Conservation (phyloP, 2,888 invertebrate species). For the Euphydryas editha region DNA sequence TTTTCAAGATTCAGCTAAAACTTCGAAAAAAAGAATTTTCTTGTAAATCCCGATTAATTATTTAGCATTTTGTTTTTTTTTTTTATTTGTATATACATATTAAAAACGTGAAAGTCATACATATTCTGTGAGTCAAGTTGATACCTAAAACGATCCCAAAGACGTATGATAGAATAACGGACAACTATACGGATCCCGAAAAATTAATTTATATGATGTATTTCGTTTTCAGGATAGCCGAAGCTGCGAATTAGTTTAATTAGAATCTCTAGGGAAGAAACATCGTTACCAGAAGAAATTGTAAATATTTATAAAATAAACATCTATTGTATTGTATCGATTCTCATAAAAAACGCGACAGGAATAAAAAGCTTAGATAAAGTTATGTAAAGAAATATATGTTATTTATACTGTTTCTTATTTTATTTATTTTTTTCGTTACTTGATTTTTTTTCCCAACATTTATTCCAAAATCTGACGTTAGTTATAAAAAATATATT, state of each 20-base stretch:
- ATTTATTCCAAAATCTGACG: too few species aligned
- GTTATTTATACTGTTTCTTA: slow-evolving; percentile 22
- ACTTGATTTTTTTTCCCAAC: neutral
- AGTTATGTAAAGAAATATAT: slow-evolving; percentile 23
- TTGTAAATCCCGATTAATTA: too few species aligned
- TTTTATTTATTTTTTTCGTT: slow-evolving; percentile 9
- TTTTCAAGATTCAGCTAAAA: too few species aligned
- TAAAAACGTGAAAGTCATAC: too few species aligned
- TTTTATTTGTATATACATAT: too few species aligned
- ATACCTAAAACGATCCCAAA: too few species aligned
- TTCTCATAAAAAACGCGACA: slow-evolving; percentile 5
- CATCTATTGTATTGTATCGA: slow-evolving; percentile 12
- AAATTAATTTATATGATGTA: neutral
- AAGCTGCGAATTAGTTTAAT: slow-evolving; percentile 30
- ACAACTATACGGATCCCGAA: too few species aligned
- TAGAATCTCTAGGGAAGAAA: slow-evolving; percentile 32
- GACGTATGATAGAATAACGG: too few species aligned
- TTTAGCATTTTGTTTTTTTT: too few species aligned
- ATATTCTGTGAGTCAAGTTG: too few species aligned
- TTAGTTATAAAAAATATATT: too few species aligned
- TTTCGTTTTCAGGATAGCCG: slow-evolving; percentile 36
- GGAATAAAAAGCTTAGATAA: slow-evolving; percentile 11
- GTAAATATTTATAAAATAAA: slow-evolving; percentile 32
- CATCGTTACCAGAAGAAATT: slow-evolving; percentile 16
- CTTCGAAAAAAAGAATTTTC: too few species aligned